These are phyloP conservation scores for Sebastes itinus DNA, from an alignment of 2,797 vertebrate species.

Conservation along the genomic window DNA sequence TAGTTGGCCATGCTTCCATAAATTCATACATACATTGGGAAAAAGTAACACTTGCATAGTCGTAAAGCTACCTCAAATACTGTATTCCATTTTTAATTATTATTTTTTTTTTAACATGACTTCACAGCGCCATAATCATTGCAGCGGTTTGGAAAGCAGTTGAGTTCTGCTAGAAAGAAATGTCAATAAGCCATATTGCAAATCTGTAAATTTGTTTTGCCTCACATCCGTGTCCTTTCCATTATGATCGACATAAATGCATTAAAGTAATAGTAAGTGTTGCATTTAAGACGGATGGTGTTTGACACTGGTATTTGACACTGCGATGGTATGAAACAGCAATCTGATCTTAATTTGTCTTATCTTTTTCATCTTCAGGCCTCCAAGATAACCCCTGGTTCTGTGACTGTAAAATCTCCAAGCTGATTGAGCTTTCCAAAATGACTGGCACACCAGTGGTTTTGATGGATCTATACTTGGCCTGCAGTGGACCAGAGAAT, in stretches of 20 bases:
- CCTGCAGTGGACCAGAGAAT: slow-evolving; percentile 89
- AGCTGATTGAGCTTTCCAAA: slow-evolving; percentile 93
- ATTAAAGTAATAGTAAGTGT: background rate
- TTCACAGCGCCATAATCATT: background rate
- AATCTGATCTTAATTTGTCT: background rate
- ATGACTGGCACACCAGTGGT: slow-evolving; percentile 80
- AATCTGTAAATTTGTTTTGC: background rate
- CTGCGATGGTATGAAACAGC: background rate
- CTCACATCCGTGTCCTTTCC: background rate
- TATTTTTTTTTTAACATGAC: background rate
- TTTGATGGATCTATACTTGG: slow-evolving; percentile 89
- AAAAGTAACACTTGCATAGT: background rate
- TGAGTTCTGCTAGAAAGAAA: background rate
- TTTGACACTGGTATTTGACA: background rate
- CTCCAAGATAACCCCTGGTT: slow-evolving; percentile 97
- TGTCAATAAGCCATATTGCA: background rate
- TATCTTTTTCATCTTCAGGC: slow-evolving; percentile 77
- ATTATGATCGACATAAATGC: background rate
- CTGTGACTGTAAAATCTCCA: slow-evolving; percentile 96
- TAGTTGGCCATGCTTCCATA: background rate
- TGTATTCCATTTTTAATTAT: background rate
- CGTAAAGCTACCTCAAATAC: background rate
- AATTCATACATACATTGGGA: background rate
- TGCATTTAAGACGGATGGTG: background rate
- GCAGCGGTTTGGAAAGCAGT: background rate